These are phyloP conservation scores for Sinhomidia bicolor DNA, from an alignment of 2,888 invertebrate genomes.

Conservation along the genomic window DNA sequence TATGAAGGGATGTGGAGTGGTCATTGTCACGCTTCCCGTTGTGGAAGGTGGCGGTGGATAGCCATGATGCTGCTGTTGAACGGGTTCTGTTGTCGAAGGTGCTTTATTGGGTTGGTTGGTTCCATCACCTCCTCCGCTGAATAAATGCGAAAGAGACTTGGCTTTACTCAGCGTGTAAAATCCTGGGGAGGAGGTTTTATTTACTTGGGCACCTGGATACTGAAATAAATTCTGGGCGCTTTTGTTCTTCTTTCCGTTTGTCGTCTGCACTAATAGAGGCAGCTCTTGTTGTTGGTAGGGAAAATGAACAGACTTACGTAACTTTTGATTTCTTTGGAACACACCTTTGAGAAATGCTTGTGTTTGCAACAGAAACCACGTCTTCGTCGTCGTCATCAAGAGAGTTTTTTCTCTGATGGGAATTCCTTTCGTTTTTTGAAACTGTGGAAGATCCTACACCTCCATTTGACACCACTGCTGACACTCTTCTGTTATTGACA, in stretches of 20 bases:
- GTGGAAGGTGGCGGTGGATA: slow-evolving; percentile 37
- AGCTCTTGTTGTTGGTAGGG: slow-evolving; percentile 71
- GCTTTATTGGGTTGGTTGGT: slow-evolving; percentile 5
- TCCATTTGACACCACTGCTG: slow-evolving; percentile 23
- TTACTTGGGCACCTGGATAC: slow-evolving; percentile 23
- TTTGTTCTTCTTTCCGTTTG: slow-evolving; percentile 81
- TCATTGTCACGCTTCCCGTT: background rate
- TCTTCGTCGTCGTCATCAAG: slow-evolving; percentile 79
- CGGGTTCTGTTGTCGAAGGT: background rate
- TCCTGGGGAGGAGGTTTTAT: slow-evolving; percentile 69
- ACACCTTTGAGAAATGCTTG: slow-evolving; percentile 82
- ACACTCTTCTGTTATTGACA: background rate
- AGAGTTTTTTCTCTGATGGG: slow-evolving; percentile 51
- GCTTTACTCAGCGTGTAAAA: slow-evolving; percentile 79
- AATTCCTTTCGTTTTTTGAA: slow-evolving; percentile 54
- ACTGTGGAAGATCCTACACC: background rate
- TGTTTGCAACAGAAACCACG: slow-evolving; percentile 77
- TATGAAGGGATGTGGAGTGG: slow-evolving; percentile 41
- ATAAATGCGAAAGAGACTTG: slow-evolving; percentile 78
- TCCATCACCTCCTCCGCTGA: slow-evolving; percentile 59
- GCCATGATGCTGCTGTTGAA: slow-evolving; percentile 25
- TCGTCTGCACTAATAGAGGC: slow-evolving; percentile 84
- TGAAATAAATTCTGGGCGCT: slow-evolving; percentile 61
- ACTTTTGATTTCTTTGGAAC: slow-evolving; percentile 78
- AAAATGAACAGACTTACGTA: slow-evolving; percentile 78